phyloP scores from a whole-genome alignment of 92 coral and sea anemone species.

The Parazoanthus darwini region DNA sequence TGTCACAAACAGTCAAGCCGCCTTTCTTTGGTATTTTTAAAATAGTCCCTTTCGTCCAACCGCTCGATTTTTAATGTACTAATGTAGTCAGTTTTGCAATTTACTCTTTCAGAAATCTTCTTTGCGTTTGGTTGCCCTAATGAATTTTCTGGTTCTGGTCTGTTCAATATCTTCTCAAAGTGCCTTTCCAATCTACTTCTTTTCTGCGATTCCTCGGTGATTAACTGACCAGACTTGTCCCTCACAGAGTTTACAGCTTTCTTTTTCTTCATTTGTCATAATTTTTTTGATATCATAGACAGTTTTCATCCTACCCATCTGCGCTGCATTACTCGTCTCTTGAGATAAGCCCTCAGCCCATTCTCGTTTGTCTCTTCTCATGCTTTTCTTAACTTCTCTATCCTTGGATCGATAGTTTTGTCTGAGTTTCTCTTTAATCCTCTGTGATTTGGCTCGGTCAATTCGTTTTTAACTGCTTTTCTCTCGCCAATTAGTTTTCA shows the following conservation, averaged over 20 bases:
- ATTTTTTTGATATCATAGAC: background rate
- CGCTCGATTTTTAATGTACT: conserved; percentile 1
- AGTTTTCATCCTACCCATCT: conserved; percentile 24
- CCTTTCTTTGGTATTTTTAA: conserved; percentile 14
- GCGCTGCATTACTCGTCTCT: conserved; percentile 16
- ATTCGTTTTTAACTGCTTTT: conserved; percentile 7
- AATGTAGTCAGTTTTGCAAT: conserved; percentile 14
- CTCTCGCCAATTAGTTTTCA: too few relatives aligned
- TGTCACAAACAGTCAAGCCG: background rate
- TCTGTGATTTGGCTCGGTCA: conserved; percentile 16
- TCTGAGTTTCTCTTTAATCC: too few relatives aligned
- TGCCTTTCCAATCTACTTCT: conserved; percentile 6
- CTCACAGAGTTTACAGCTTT: conserved; percentile 18
- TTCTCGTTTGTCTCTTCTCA: conserved; percentile 26
- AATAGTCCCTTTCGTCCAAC: conserved; percentile 15
- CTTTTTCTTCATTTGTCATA: background rate
- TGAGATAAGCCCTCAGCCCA: conserved; percentile 7
- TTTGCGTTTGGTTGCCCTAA: conserved; percentile 3
- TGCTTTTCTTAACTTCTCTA: conserved; percentile 15
- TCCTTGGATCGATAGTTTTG: conserved; percentile 10
- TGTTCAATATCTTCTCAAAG: conserved; percentile 18
- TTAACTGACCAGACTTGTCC: conserved; percentile 28
- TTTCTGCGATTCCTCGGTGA: conserved; percentile 26
- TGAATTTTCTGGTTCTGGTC: conserved; percentile 20
- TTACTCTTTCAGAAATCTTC: background rate